Evolutionary conservation across 2,888 invertebrate species (phyloP).

Genomic region (Volucella zonaria): DNA sequence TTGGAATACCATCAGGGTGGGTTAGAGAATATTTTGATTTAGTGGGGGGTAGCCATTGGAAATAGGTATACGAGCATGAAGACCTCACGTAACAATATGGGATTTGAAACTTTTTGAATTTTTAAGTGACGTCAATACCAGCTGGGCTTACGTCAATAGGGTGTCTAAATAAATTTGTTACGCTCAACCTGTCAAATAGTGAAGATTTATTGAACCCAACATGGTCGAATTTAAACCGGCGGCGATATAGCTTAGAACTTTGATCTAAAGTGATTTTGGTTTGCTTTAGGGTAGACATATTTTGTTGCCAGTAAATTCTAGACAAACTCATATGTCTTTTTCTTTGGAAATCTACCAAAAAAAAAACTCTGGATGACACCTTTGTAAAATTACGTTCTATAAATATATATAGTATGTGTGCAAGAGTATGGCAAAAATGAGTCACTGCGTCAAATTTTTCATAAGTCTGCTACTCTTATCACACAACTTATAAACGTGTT

Average conservation of each 20-base stretch:
- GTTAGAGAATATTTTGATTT: constrained; percentile 2
- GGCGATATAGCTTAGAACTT: not conserved
- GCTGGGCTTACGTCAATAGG: constrained; percentile 40
- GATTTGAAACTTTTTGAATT: not conserved
- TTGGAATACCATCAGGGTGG: constrained; percentile 3
- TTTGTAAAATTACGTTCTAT: no score
- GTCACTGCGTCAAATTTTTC: no score
- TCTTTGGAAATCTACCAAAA: no score
- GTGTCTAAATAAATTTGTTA: not conserved
- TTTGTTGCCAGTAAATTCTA: no score
- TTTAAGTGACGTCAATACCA: constrained; percentile 37
- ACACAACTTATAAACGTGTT: no score
- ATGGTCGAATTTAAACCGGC: not conserved
- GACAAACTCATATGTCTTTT: no score
- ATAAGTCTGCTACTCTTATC: no score
- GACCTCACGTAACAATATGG: constrained; percentile 1
- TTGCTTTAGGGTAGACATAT: no score
- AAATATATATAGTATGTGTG: no score
- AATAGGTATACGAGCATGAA: not conserved
- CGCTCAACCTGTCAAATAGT: constrained; percentile 16
- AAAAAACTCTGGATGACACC: no score
- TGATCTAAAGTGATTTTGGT: not conserved
- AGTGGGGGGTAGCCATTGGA: constrained; percentile 2
- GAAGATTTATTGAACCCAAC: constrained; percentile 14
- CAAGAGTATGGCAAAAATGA: no score